These are phyloP conservation scores for Percopsis transmontana DNA, from an alignment of 2,113 vertebrate genomes.

Conservation along the genomic window DNA sequence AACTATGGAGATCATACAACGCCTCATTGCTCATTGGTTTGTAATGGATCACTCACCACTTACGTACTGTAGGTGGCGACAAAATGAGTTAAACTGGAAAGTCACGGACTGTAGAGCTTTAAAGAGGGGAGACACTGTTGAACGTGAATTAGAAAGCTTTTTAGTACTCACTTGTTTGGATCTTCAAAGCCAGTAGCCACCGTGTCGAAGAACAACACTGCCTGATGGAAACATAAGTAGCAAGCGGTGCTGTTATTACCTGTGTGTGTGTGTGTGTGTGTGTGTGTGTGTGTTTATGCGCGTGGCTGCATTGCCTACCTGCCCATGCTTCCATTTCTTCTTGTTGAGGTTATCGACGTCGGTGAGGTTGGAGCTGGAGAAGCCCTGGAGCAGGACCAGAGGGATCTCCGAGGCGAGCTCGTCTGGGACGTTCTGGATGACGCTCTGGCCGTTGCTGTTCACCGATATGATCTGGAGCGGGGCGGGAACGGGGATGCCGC, in stretches of 20 bases:
- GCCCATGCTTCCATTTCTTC: constrained; percentile 70
- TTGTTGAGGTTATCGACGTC: constrained; percentile 50
- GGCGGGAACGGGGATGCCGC: background rate
- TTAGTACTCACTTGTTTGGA: constrained; percentile 53
- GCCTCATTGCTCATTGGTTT: no score
- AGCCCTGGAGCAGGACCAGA: constrained; percentile 35
- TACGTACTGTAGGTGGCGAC: no score
- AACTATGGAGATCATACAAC: no score
- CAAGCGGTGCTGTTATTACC: no score
- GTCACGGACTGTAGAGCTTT: no score
- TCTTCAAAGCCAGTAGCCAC: constrained; percentile 51
- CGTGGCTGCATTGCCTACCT: constrained; percentile 51
- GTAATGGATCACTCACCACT: no score
- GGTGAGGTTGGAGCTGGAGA: constrained; percentile 5
- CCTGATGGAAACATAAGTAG: constrained; percentile 43
- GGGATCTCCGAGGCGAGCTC: constrained; percentile 67
- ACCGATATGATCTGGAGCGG: constrained; percentile 60
- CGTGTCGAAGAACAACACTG: constrained; percentile 63
- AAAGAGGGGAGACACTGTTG: no score
- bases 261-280: background rate
- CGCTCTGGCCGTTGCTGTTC: constrained; percentile 16
- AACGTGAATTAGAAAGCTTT: background rate
- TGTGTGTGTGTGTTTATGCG: background rate
- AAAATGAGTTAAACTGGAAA: no score
- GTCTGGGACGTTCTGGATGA: constrained; percentile 71